phyloP scores from a whole-genome alignment of 2,113 vertebrate genomes.

The Zosterops japonicus region DNA sequence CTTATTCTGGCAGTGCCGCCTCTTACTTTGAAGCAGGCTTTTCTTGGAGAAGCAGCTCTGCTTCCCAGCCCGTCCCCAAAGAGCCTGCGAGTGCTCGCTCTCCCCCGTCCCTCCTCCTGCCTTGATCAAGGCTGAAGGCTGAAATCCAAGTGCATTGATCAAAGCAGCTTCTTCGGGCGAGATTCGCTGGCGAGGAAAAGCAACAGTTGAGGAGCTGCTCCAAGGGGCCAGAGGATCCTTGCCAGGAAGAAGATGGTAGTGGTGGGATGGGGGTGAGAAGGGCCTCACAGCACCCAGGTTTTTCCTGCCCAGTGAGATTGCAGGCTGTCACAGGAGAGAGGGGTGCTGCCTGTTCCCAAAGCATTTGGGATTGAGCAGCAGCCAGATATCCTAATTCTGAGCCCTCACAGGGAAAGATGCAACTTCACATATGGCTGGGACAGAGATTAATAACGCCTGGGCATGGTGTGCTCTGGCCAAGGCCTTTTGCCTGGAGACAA shows the following conservation, averaged over 20 bases:
- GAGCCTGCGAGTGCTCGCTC: not conserved
- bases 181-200: not conserved
- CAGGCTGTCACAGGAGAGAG: not conserved
- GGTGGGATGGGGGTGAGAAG: not conserved
- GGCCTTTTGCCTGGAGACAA: not conserved
- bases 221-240: rapidly evolving
- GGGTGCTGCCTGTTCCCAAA: not conserved
- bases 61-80: not conserved
- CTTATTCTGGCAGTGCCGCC: not conserved
- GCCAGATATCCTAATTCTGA: not conserved
- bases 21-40: constrained; percentile 56
- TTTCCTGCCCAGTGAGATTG: rapidly evolving
- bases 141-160: constrained; percentile 54
- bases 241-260: not conserved
- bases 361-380: not conserved
- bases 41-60: not conserved
- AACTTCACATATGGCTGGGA: not conserved
- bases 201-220: constrained; percentile 11
- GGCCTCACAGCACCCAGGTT: not conserved
- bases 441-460: not conserved
- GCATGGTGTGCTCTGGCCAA: rapidly evolving
- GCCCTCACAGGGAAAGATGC: not conserved
- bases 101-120: not conserved
- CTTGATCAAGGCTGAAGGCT: constrained; percentile 63
- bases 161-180: constrained; percentile 1